These are phyloP conservation scores for Lasioglossum figueresi DNA, from an alignment of 2,888 invertebrate species.

Conservation along the genomic window DNA sequence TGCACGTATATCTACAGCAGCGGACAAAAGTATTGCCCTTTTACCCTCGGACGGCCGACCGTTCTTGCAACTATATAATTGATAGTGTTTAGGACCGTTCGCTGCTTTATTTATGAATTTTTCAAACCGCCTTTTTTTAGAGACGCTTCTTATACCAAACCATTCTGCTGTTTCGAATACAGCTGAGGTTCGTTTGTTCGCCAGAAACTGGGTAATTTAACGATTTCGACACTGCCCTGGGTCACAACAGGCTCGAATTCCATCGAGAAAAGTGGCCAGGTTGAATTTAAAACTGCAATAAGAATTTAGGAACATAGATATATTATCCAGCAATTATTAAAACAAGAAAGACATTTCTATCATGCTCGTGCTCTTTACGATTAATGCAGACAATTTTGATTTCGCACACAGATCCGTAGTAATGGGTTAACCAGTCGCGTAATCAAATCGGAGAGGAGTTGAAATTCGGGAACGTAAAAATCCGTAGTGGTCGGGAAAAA, in stretches of 20 bases:
- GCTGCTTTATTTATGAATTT: not conserved
- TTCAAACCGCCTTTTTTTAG: not conserved
- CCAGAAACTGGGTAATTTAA: not conserved
- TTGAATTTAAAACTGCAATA: not conserved
- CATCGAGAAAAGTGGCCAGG: not conserved
- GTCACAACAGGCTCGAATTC: not conserved
- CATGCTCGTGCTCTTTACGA: no score
- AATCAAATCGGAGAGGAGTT: no score
- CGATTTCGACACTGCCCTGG: not conserved
- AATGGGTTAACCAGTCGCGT: no score
- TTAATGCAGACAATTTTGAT: not conserved
- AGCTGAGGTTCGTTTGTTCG: no score
- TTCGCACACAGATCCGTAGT: no score
- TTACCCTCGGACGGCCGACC: not conserved
- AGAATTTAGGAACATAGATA: no score
- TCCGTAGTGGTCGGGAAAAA: not conserved
- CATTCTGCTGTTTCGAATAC: not conserved
- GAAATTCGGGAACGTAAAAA: not conserved
- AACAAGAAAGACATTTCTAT: no score
- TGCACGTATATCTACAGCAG: constrained; percentile 8
- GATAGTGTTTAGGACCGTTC: not conserved
- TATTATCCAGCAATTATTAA: no score
- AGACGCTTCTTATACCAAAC: not conserved
- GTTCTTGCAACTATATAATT: not conserved
- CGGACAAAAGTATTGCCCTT: not conserved